A percentile compares a stretch with the other conserved stretches of the same genome.
phyloP scores from a whole-genome alignment of 2,888 invertebrate genomes.

The Dasysyrphus albostriatus region DNA sequence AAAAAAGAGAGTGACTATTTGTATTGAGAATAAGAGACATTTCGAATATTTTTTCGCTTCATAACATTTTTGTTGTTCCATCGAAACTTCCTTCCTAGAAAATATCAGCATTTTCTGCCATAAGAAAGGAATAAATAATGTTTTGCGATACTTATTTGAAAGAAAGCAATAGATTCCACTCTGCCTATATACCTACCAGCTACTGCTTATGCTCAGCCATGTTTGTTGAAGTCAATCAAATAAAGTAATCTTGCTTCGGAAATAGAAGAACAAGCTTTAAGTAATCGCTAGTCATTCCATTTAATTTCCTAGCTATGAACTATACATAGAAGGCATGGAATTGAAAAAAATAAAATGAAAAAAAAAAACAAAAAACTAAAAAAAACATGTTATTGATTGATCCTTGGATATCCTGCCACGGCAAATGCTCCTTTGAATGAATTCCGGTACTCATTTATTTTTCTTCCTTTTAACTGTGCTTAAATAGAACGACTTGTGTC shows the following conservation, averaged over 20 bases:
- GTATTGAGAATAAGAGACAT: constrained; percentile 37
- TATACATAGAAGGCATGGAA: constrained; percentile 15
- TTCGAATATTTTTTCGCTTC: constrained; percentile 44
- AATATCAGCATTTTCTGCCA: constrained; percentile 30
- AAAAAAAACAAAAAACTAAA: constrained; percentile 40
- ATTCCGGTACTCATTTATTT: constrained; percentile 45
- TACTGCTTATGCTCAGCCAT: constrained; percentile 35
- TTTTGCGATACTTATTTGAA: constrained; percentile 24
- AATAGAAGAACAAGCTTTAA: constrained; percentile 48
- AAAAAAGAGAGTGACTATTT: background rate
- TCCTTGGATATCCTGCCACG: constrained; percentile 59
- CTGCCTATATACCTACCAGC: background rate
- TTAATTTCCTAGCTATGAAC: constrained; percentile 63
- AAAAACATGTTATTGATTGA: constrained; percentile 67
- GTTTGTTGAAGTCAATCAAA: constrained; percentile 68
- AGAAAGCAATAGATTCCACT: background rate
- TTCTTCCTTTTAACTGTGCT: constrained; percentile 40
- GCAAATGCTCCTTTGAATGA: constrained; percentile 59
- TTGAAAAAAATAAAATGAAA: constrained; percentile 6
- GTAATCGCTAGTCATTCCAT: constrained; percentile 60
- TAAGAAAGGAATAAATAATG: constrained; percentile 34
- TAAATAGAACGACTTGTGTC: constrained; percentile 63
- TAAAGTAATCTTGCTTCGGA: constrained; percentile 57
- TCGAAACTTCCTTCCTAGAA: background rate
- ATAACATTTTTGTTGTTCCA: constrained; percentile 54